Evolutionary conservation across 2,888 invertebrate species (phyloP), one percentile per base, ranked within the genome.

Genomic region (Xestoiulus laeticollis): DNA sequence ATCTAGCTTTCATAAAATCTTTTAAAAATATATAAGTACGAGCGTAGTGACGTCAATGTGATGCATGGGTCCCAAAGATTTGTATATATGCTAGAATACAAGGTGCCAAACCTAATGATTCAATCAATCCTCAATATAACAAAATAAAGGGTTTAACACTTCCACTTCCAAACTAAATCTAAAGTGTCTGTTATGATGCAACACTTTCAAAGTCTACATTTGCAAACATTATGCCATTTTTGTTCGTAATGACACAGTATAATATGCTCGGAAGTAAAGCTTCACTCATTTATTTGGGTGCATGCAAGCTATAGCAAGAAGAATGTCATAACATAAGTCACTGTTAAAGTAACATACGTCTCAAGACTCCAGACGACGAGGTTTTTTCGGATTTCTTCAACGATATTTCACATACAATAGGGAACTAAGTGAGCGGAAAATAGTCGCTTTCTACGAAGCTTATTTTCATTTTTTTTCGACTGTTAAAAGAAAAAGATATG

Each of bases 371-470:
- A 59, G 59, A 59, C 68, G 26, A 68, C 26, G 26, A 68, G 68
- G 26, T 38, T 38, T 38, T 38, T 38, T 38, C 6, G 38, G 38
- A 38, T 3, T 38, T 38, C 38, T 38, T 38, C 38, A 68, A n/a
- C 68, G 22, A 68, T 68, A 26, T 26, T 68, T 68, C 26, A 68
- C 68, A 26, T 68, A 68, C 68, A 68, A 68, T 26, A 68, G 26
- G 68, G 68, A 68, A 22, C 68, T 68, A 68, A 68, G 68, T 68
- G 26, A 68, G 68, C 68, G 68, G 68, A 68, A 68, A 68, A 59
- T 59, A 68, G 68, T 12, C 26, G 22, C 68, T 68, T 68, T 68
- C 68, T 68, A 68, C 26, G 68, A 68, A 68, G 68, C 26, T 68
- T 68, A 68, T 68, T 26, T 68, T 26, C 12, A 22, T 26, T 68